Base-by-base conservation (phyloP, 1,140 invertebrate species). In the Chironomus tepperi region DNA sequence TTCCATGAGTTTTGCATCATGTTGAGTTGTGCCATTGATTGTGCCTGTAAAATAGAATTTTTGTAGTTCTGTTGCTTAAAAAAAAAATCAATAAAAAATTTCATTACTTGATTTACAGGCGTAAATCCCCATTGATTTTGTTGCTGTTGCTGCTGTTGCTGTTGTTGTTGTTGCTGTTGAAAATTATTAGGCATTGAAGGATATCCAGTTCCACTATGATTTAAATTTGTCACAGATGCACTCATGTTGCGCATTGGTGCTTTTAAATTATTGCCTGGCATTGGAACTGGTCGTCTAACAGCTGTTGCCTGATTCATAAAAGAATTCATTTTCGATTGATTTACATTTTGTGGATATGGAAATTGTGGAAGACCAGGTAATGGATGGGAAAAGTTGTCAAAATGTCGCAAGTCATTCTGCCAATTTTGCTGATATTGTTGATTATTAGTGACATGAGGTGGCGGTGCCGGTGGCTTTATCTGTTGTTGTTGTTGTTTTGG, bases 1-100 rank as follows among this genome's bases (percentile, higher is more conserved):
- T 81, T 80, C 76, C 75, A 80, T 77, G 10, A 79, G 79, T 76
- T 86, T 42, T 81, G 81, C 12, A 84, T 84, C 75, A 84, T 89
- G 76, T 87, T 87, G 2, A 90, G 79, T 21, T 90, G 89, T 0
- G 89, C 89, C 85, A 91, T 86, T 0, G 89, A 91, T 77, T 91
- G 89, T 0, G 89, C 88, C 89, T 91, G 78, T 8, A 80, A 80
- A 34, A 70, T 34, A 73, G 75, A 65, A 42, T 47, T 75, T 72
- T 73, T 75, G 15, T 76, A 43, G 42, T n/a, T n/a, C n/a, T n/a
- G n/a, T n/a, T n/a, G 18, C 65, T 74, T 76, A 73, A 73, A n/a
- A 42, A 74, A 70, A 75, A 75, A 75, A 43, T 34, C 47, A 70
- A 57, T 21, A 7, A n/a, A 43, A 15, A 47, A 34, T 21, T 64